Base-by-base conservation (phyloP, 2,797 vertebrate genomes). In the Iguana delicatissima region DNA sequence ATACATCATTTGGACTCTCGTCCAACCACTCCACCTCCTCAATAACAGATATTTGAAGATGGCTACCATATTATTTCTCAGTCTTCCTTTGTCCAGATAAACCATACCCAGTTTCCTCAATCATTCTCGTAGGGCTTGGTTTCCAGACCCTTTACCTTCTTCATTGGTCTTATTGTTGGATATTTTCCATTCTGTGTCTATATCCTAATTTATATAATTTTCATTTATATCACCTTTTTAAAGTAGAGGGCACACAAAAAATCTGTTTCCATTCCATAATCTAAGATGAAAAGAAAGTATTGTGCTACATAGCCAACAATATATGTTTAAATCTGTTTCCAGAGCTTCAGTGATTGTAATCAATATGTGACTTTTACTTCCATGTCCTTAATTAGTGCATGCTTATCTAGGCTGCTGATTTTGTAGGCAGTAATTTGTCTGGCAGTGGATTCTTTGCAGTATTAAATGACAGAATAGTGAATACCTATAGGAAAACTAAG, bases 251-350 rank as follows among this genome's bases (percentile, higher is more conserved):
- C 87, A 91, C 80, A 87, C 0, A 86, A 90, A 38, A 91, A 92
- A 62, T 91, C 77, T 82, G 73, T 94, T 82, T 57, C 50, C 77
- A 88, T 94, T 57, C 73, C 83, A 89, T 76, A 89, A 86, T 90
- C 94, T 94, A 95, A 96, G 94, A 94, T 96, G 9, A 4, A 50
- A 79, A 24, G 22, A 79, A 79, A 46, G 38, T 38, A 76, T 42
- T 62, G 38, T 38, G 38, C 35, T 13, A 35, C 35, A 76, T 42
- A 18, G 89, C 96, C 95, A 95, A 95, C 90, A 95, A 86, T 94
- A 90, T 95, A 95, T 95, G 94, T 94, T 95, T 95, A 96, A 95
- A 93, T 93, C 92, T 94, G 95, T 96, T 92, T 96, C 90, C 96
- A 91, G 92, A 95, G 82, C 93, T 94, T 96, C 90, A 90, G 92